phyloP scores from a whole-genome alignment of 2,113 vertebrate genomes.

The Pluvialis apricaria region DNA sequence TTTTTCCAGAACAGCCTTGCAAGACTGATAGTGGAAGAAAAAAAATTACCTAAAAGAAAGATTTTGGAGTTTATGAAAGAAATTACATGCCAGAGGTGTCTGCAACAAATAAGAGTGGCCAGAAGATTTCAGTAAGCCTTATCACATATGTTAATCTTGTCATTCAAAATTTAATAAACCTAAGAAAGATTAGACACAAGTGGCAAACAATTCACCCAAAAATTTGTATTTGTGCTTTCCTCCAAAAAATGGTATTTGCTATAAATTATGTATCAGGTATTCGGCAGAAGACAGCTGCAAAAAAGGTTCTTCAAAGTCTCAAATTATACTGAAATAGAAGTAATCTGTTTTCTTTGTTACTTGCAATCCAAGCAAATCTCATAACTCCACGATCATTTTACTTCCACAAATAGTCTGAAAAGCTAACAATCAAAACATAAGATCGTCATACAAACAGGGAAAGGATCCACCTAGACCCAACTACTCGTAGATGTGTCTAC shows the following conservation, averaged over 20 bases:
- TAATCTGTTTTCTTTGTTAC: not conserved
- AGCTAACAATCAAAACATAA: not conserved
- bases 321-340: not conserved
- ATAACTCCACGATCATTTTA: not conserved
- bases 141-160: not conserved
- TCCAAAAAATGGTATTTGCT: not conserved
- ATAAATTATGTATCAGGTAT: not conserved
- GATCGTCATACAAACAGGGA: not conserved
- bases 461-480: not conserved
- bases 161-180: not conserved
- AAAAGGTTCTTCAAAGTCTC: not conserved
- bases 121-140: not conserved
- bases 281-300: not conserved
- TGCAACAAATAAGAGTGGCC: not conserved
- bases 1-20: not conserved
- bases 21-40: not conserved
- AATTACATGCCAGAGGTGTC: not conserved
- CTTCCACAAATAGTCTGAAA: not conserved
- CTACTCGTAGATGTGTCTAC: not conserved
- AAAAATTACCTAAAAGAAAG: not conserved
- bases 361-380: not conserved
- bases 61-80: not conserved
- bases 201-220: not conserved
- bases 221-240: not conserved
- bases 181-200: not conserved